Evolutionary conservation across 2,113 vertebrate species (phyloP), one percentile per base, ranked within the genome.

Genomic region (Menura novaehollandiae): DNA sequence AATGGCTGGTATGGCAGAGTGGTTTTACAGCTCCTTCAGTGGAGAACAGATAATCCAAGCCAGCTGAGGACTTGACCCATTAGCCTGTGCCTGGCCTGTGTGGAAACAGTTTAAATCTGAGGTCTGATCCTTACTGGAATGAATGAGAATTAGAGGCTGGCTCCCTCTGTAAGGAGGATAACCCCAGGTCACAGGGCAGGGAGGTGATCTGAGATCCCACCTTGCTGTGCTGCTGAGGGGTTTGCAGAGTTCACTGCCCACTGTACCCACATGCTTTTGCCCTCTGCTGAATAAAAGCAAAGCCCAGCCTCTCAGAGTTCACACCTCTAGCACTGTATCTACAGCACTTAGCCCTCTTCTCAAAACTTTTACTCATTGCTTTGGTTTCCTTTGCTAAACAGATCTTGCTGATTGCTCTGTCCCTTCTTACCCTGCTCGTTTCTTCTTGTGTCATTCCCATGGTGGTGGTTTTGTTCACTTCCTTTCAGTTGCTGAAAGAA

Each of bases 101-200:
- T 5, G 5, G 77, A 72, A 97, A 91, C 6, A 9, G 52, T 81
- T 89, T 63, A 96, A 91, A 95, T 96, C 95, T 81, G 69, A 81
- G 56, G 47, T 87, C 74, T 96, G 94, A 96, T 93, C 91, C 93
- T 78, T 86, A 55, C 47, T 59, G 88, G 91, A 95, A 93, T 92
- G 94, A 91, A 43, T 41, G 39, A 67, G 76, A 77, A 89, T 91
- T 72, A 91, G 56, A 91, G 55, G 35, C 60, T 89, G 78, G 51
- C 22, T 88, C 39, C 28, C 49, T 58, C 67, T 89, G 0, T 58
- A 69, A 94, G 33, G 59, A 93, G 72, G 27, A 63, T 39, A 91
- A 88, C 52, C 5, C 32, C 43, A 35, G 46, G 18, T 9, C 18
- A 39, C 8, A 12, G 41, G 44, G 44, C 44, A 75, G 44, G 60